Base-by-base conservation (phyloP, 2,888 invertebrate genomes). In the Parnassius glacialis region DNA sequence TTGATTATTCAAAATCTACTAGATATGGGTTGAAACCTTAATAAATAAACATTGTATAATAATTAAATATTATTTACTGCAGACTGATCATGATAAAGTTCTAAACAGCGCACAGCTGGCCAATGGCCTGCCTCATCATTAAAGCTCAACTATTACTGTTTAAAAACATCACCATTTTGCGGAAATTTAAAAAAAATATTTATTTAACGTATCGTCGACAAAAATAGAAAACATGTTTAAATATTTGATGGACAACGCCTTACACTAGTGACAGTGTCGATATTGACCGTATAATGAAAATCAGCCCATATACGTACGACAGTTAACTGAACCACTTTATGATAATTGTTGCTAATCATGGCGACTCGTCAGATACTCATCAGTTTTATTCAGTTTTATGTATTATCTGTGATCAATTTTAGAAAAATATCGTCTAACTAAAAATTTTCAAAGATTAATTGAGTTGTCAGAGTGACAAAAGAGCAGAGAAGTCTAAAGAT, bases 261-360 rank as follows among this genome's bases (percentile, higher is more conserved):
- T 25, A 52, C 34, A 52, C 9, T 13, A 48, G 48, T 48, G 48
- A 13, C 48, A n/a, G 13, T 48, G 44, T 34, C 45, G 1, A 13
- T 58, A 13, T 45, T 52, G 34, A 52, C 52, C 34, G 34, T 52
- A 51, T 51, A 13, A 44, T 34, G 45, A 48, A 43, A 57, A 57
- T 57, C 42, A 9, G 45, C 43, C 44, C 54, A 61, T 51, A 51
- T 44, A 20, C 11, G 53, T 54, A n/a, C 42, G 9, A 25, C 48
- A 9, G 54, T 60, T 50, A n/a, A 50, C 42, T 59, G 47, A 53
- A 50, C 60, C 50, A 44, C n/a, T 9, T 41, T 42, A 56, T 13
- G 55, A 41, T 61, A 61, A 61, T 61, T 50, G 34, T 42, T 53
- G 42, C 43, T 44, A 50, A 60, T 48, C 13, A 61, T 51, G 34